Conservation (phyloP, 2,888 invertebrate species). For the Caenorhabditis imperialis region DNA sequence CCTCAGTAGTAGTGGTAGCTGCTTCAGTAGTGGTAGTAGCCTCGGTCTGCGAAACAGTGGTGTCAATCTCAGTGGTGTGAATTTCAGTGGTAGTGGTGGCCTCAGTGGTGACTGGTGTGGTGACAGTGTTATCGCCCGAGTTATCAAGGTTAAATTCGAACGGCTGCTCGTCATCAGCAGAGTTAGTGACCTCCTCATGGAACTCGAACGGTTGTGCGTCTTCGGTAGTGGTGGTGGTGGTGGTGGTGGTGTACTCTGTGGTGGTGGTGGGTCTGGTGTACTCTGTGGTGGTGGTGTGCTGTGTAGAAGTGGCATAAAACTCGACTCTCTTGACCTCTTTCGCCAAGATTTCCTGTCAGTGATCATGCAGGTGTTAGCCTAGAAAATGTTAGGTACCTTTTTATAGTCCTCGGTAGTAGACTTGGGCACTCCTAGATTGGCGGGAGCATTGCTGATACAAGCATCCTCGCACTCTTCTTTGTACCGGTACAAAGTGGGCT, state of each 20-base stretch:
- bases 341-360: conserved; percentile 32
- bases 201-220: conserved; percentile 41
- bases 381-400: conserved; percentile 25
- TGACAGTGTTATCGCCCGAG: conserved; percentile 16
- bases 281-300: conserved; percentile 4
- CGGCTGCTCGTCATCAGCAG: conserved; percentile 29
- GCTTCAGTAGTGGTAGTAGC: conserved; percentile 10
- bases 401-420: conserved; percentile 41
- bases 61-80: conserved; percentile 24
- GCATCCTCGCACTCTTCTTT: conserved; percentile 78
- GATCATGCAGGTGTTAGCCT: conserved; percentile 9
- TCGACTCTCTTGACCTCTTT: conserved; percentile 48
- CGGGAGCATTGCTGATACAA: conserved; percentile 65
- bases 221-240: conserved; percentile 37
- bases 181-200: conserved; percentile 7
- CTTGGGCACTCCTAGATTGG: conserved; percentile 61
- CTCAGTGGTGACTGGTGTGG: conserved; percentile 18
- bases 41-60: conserved; percentile 40
- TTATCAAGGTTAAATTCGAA: conserved; percentile 39
- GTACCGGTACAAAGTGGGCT: conserved; percentile 77
- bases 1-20: conserved; percentile 10
- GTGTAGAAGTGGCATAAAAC: conserved; percentile 43
- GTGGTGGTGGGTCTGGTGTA: conserved; percentile 25
- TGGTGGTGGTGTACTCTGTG: conserved; percentile 19
- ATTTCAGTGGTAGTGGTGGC: conserved; percentile 21